Evolutionary conservation across 2,888 invertebrate species (phyloP), one percentile per base, ranked within the genome.

Genomic region (Graphium colonna): DNA sequence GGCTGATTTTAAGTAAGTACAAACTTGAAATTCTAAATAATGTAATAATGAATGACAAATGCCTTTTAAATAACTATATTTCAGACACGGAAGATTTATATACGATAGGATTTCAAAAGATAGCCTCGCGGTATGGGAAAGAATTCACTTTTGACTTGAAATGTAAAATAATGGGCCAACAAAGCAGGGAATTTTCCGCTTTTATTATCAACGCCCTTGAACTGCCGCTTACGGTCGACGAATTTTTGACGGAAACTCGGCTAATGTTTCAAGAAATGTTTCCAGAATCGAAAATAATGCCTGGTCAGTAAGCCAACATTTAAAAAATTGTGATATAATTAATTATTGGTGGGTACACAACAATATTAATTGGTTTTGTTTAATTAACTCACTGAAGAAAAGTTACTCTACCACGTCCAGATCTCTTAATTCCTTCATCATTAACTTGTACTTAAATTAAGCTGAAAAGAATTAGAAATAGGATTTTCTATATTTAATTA

Each of bases 61-160:
- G 36, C 33, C 39, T 31, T 16, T 15, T 21, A 18, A n/a, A n/a
- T n/a, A n/a, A n/a, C n/a, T n/a, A 31, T 42, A 55, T 88, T 90
- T 66, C 87, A 96, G 96, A 97, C 89, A 95, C 96, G 17, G 97
- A 97, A 82, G 87, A 84, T 13, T 82, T 96, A 13, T 97, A 97
- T 73, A 93, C 95, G 16, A 79, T 92, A 67, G 95, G 94, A 4
- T 93, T 93, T 65, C 93, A 95, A 82, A 89, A 90, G 71, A 85
- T 95, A 17, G 90, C 93, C 10, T 90, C 91, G 47, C 87, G 90
- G 13, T 96, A 92, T 78, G 95, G 93, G 9, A 95, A 95, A 77
- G 90, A 88, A 4, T 97, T 94, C 73, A 95, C 94, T 0, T 95
- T 94, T 92, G 94, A 94, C 2, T 77, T 95, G 17, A 97, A 97